Percentiles rank a stretch among this genome's conserved stretches.
Conservation (phyloP, 2,888 invertebrate genomes). For the Cataglyphis altisquamis region DNA sequence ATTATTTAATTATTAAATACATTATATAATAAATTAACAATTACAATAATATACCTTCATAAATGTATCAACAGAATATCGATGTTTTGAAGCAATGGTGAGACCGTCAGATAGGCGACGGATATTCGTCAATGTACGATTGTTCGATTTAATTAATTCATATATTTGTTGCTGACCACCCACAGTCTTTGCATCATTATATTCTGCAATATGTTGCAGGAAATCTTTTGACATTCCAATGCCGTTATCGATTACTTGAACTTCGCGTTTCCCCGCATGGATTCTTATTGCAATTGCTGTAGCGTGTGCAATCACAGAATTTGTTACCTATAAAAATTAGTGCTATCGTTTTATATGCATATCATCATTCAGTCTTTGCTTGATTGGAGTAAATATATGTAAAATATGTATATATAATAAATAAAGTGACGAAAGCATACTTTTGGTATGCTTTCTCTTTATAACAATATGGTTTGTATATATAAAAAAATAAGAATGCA, state of each 20-base stretch:
- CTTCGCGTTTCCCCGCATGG: constrained; percentile 88
- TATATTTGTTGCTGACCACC: background rate
- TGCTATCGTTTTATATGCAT: background rate
- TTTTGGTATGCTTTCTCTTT: background rate
- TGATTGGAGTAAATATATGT: background rate
- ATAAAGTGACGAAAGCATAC: background rate
- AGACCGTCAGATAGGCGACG: constrained; percentile 88
- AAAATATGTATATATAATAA: background rate
- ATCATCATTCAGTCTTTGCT: background rate
- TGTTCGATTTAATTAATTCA: background rate
- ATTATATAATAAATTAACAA: background rate
- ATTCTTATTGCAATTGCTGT: constrained; percentile 91
- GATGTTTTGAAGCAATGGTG: constrained; percentile 88
- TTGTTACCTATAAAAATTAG: constrained; percentile 88
- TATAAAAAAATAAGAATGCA: background rate
- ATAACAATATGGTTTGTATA: background rate
- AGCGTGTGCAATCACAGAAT: constrained; percentile 91
- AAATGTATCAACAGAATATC: constrained; percentile 87
- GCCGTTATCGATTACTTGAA: constrained; percentile 94
- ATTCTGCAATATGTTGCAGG: constrained; percentile 88
- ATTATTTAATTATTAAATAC: background rate
- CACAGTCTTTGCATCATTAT: constrained; percentile 87
- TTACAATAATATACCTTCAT: constrained; percentile 84
- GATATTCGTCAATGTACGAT: constrained; percentile 83
- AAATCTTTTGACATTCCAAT: constrained; percentile 88